Evolutionary conservation across 2,888 invertebrate genomes (phyloP).

Genomic region (Sminthurides aquaticus): DNA sequence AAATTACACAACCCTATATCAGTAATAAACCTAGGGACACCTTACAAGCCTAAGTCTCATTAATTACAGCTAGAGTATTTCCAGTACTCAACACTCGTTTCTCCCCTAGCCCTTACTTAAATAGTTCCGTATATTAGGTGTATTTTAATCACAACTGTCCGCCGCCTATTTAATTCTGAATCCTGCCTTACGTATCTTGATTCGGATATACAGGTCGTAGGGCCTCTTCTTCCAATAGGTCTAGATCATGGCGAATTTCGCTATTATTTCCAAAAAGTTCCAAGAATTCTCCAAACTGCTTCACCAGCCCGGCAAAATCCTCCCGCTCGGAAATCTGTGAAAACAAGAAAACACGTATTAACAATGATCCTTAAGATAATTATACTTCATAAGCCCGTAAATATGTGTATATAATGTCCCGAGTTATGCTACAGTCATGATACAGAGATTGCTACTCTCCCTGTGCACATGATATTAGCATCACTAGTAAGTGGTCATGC

Average conservation of each 20-base stretch:
- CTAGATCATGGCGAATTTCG: constrained; percentile 13
- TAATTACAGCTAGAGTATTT: too few species aligned
- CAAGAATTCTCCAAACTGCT: constrained; percentile 3
- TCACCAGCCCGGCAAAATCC: neutral
- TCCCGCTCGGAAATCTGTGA: neutral
- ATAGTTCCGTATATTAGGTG: constrained; percentile 1
- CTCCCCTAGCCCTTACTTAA: too few species aligned
- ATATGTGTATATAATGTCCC: too few species aligned
- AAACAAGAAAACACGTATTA: too few species aligned
- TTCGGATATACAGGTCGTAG: neutral
- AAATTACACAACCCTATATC: neutral
- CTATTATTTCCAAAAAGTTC: constrained; percentile 9
- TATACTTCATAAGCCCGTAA: too few species aligned
- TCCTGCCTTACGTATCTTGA: constrained; percentile 8
- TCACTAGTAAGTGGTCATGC: too few species aligned
- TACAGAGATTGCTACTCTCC: too few species aligned
- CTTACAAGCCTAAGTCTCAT: too few species aligned
- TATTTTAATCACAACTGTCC: constrained; percentile 7
- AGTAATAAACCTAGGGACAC: neutral
- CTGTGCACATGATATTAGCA: too few species aligned
- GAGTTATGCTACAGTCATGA: too few species aligned
- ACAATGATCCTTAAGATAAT: too few species aligned
- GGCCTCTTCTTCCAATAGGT: constrained; percentile 6
- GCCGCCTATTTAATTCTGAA: neutral
- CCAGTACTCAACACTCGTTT: too few species aligned